Conservation (phyloP, 2,113 vertebrate genomes). For the Lates calcarifer region DNA sequence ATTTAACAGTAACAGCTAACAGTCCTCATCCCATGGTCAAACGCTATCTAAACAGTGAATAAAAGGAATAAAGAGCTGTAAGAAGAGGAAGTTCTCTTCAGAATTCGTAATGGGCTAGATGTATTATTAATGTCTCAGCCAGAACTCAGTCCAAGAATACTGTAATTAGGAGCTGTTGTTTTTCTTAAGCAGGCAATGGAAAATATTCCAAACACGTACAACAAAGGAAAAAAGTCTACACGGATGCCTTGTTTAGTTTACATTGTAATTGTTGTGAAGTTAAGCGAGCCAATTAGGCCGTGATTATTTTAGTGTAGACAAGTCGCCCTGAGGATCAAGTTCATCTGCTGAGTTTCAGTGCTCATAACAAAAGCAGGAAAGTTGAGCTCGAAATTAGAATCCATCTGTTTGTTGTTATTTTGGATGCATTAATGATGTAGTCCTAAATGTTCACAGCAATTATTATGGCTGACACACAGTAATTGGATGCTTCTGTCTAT, state of each 20-base stretch:
- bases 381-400: slow-evolving; percentile 73
- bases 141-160: slow-evolving; percentile 56
- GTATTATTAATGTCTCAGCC: slow-evolving; percentile 77
- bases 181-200: slow-evolving; percentile 63
- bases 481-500: slow-evolving; percentile 65
- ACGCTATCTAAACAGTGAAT: slow-evolving; percentile 67
- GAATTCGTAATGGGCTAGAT: slow-evolving; percentile 74
- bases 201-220: slow-evolving; percentile 64
- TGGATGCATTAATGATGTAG: slow-evolving; percentile 69
- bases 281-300: slow-evolving; percentile 81
- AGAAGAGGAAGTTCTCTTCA: slow-evolving; percentile 45
- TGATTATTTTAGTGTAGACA: slow-evolving; percentile 76
- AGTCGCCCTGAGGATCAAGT: slow-evolving; percentile 69
- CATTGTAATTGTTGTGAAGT: slow-evolving; percentile 80
- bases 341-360: slow-evolving; percentile 55
- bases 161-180: slow-evolving; percentile 80
- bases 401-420: slow-evolving; percentile 73
- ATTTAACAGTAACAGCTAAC: slow-evolving; percentile 68
- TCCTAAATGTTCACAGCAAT: slow-evolving; percentile 70
- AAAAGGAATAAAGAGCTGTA: slow-evolving; percentile 57
- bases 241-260: slow-evolving; percentile 70
- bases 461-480: slow-evolving; percentile 58
- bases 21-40: slow-evolving; percentile 45
- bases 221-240: slow-evolving; percentile 65
- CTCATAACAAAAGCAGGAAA: slow-evolving; percentile 65